Evolutionary conservation across 2,113 vertebrate species (phyloP).

Genomic region (Myocastor coypus): DNA sequence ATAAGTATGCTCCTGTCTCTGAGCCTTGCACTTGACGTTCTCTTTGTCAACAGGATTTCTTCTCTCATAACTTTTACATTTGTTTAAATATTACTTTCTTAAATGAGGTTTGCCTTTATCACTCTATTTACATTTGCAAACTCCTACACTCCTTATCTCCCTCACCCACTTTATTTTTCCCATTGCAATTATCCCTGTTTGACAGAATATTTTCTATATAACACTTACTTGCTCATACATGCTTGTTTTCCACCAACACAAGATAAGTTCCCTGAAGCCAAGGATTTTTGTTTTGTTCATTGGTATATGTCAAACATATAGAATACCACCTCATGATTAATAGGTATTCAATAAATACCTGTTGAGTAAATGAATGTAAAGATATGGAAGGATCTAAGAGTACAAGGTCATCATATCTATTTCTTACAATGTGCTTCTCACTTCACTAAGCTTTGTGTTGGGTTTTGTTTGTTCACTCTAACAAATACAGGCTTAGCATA

Average conservation of each 20-base stretch:
- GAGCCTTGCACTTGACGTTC: background rate
- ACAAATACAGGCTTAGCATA: background rate
- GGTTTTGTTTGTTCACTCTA: background rate
- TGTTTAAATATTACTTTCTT: background rate
- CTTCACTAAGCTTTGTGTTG: background rate
- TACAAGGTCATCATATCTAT: background rate
- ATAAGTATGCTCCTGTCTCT: background rate
- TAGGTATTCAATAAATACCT: background rate
- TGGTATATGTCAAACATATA: background rate
- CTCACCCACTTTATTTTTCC: background rate
- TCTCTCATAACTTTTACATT: background rate
- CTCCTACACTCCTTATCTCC: background rate
- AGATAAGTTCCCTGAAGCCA: constrained; percentile 7
- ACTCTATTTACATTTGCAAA: constrained; percentile 22
- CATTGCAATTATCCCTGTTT: background rate
- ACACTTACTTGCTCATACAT: background rate
- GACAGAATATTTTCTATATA: background rate
- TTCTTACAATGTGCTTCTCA: background rate
- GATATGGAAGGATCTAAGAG: background rate
- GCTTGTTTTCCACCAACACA: background rate
- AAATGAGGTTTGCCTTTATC: background rate
- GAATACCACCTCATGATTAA: background rate
- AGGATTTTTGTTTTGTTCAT: background rate
- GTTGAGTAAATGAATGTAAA: background rate
- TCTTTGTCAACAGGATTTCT: background rate